These are phyloP conservation scores for Oligia strigilis DNA, from an alignment of 2,888 invertebrate genomes.

Conservation along the genomic window DNA sequence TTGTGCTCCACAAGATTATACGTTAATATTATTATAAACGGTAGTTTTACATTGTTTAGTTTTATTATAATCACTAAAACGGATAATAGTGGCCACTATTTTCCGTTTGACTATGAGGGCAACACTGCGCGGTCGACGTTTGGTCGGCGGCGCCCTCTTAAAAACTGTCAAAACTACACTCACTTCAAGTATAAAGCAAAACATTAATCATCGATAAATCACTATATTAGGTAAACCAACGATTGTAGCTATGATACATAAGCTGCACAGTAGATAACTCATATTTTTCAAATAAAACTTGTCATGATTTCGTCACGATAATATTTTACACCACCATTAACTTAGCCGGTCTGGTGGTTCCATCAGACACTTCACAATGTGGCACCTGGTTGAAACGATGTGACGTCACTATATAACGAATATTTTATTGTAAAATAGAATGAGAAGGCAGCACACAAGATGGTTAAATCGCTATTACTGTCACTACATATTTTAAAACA, in stretches of 20 bases:
- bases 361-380: not conserved
- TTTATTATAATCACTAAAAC: too few relatives aligned
- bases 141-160: too few relatives aligned
- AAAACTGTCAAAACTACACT: conserved; percentile 1
- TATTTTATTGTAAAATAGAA: not conserved
- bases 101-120: too few relatives aligned
- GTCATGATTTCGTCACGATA: conserved; percentile 43
- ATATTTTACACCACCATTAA: conserved; percentile 49
- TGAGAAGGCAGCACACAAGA: not conserved
- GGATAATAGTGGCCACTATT: too few relatives aligned
- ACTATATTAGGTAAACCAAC: not conserved
- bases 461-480: not conserved
- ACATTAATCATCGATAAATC: not conserved
- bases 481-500: too few relatives aligned
- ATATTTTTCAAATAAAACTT: conserved; percentile 24
- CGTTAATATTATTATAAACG: too few relatives aligned
- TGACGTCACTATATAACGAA: not conserved
- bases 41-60: too few relatives aligned
- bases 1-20: too few relatives aligned
- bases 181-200: not conserved
- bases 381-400: not conserved
- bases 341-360: conserved; percentile 21
- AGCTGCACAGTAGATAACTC: conserved; percentile 4
- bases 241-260: not conserved
- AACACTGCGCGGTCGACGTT: too few relatives aligned